Conservation (phyloP, 2,797 vertebrate genomes). For the Zenarchopterus dispar region DNA sequence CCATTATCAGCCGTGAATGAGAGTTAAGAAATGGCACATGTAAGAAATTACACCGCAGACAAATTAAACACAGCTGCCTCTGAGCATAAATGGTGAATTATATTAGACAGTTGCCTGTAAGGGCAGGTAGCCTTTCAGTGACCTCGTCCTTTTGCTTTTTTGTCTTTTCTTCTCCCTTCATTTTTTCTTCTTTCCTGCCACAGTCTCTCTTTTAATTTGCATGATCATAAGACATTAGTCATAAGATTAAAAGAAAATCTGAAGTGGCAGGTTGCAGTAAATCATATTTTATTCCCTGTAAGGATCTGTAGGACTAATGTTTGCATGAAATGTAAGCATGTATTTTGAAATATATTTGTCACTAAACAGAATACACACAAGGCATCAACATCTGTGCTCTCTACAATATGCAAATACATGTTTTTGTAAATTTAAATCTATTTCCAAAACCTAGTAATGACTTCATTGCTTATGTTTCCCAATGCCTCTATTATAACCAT, state of each 20-base stretch:
- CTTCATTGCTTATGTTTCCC: too few relatives aligned
- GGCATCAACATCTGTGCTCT: not conserved
- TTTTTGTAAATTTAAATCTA: too few relatives aligned
- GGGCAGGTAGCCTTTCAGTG: conserved; percentile 22
- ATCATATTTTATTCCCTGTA: conserved; percentile 1
- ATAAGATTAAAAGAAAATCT: conserved; percentile 5
- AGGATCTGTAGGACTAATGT: not conserved
- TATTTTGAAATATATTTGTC: not conserved
- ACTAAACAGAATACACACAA: too few relatives aligned
- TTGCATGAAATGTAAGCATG: not conserved
- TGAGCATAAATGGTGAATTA: conserved; percentile 31
- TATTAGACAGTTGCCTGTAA: conserved; percentile 3
- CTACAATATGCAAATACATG: not conserved
- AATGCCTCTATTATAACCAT: too few relatives aligned
- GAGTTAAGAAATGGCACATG: not conserved
- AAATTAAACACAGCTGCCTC: conserved; percentile 31
- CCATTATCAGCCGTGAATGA: conserved; percentile 22
- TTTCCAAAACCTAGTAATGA: too few relatives aligned
- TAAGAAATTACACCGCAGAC: conserved; percentile 28
- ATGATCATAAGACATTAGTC: conserved; percentile 14
- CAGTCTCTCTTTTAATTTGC: conserved; percentile 16
- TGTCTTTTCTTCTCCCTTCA: not conserved
- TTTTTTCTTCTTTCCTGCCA: not conserved
- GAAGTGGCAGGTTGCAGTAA: conserved; percentile 4
- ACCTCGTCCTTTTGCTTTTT: conserved; percentile 23